Evolutionary conservation across 2,888 invertebrate species (phyloP), one percentile per base, ranked within the genome.

Genomic region (Drosophila macrospina): DNA sequence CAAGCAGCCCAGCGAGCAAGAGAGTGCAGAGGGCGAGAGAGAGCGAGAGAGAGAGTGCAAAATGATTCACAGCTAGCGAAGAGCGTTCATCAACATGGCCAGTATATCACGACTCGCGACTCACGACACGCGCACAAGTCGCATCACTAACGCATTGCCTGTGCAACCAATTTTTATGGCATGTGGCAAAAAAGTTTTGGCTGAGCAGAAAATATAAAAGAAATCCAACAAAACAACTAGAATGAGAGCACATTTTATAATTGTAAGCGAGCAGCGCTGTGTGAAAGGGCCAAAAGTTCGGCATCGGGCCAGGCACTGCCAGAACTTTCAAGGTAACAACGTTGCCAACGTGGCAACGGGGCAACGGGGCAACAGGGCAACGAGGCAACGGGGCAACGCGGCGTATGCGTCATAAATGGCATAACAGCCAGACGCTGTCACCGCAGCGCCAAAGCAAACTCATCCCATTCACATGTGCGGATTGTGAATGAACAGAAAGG

Each of bases 331-430:
- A 85, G 86, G 88, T 86, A 78, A 63, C 64, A 52, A 63, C 64
- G 50, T 32, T 69, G 74, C 57, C 57, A 69, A 79, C 77, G 67
- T 37, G 64, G 69, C 86, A 20, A 20, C 20, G 20, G 20, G 20
- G 20, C 20, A 20, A 20, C 20, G 20, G 20, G 20, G 3, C 20
- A 20, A 79, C 80, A 65, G 39, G 66, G 69, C 86, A 20, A 20
- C 20, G 20, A 3, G 20, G 20, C 20, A 20, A 20, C 20, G 20
- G 20, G 20, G 3, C 20, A 20, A 79, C 80, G 67, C 42, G 66
- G 69, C 86, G 88, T 82, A 83, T 88, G 71, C 88, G 86, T 88
- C 78, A 83, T 88, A 72, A 80, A 87, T 69, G 78, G 63, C 65
- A 80, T 69, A 68, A 73, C 59, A 56, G 39, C 20, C 65, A 71